A percentile compares a stretch with the other conserved stretches of the same genome.
These are phyloP conservation scores for Sprattus sprattus DNA, from an alignment of 2,113 vertebrate genomes.

Conservation along the genomic window DNA sequence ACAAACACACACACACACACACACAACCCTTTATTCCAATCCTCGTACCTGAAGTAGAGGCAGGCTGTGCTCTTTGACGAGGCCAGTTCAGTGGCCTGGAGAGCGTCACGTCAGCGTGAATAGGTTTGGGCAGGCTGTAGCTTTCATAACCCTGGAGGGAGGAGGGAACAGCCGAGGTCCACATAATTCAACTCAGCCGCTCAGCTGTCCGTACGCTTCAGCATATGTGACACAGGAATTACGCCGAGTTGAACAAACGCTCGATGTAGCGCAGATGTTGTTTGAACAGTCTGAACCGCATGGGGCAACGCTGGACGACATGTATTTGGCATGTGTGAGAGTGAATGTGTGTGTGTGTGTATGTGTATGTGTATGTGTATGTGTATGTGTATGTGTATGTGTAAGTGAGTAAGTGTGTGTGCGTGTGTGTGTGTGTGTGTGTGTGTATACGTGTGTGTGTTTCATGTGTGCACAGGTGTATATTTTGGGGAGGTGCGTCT, in stretches of 20 bases:
- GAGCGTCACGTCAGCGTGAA: not conserved
- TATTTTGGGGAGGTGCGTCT: not conserved
- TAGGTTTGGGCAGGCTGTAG: not conserved
- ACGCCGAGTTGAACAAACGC: not conserved
- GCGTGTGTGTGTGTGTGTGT: not conserved
- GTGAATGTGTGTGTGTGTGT: not conserved
- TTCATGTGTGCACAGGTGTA: not conserved
- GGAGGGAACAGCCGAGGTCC: not conserved
- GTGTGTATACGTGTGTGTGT: not conserved
- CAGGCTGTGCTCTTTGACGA: too few species aligned
- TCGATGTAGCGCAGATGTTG: not conserved
- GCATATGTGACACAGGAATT: conserved; percentile 10
- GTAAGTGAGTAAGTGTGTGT: not conserved
- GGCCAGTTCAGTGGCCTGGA: not conserved
- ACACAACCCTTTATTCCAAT: not conserved
- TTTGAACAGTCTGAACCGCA: conserved; percentile 1
- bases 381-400: not conserved
- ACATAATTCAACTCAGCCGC: not conserved
- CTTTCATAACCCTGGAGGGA: not conserved
- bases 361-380: not conserved
- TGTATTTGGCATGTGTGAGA: not conserved
- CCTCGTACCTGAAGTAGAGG: not conserved
- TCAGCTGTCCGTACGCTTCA: not conserved
- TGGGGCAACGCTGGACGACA: not conserved
- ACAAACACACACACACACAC: conserved; percentile 4